Evolutionary conservation across 2,888 invertebrate genomes (phyloP).

Genomic region (Eulithis prunata): DNA sequence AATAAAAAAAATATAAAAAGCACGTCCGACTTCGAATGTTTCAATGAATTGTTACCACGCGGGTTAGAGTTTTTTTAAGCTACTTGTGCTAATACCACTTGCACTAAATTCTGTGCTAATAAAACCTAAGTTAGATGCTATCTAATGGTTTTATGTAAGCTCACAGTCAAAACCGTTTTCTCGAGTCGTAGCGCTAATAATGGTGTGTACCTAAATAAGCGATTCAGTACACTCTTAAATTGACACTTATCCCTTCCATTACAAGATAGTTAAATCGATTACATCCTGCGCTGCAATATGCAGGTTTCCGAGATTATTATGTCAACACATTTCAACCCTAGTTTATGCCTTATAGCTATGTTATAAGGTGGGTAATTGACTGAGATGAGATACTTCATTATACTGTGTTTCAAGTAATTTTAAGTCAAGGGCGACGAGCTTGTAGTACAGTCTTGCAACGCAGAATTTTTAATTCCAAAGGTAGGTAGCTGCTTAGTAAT

Average conservation of each 20-base stretch:
- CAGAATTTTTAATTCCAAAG: conserved; percentile 43
- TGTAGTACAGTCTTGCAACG: conserved; percentile 54
- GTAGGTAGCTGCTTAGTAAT: background rate
- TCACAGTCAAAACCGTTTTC: too few species aligned
- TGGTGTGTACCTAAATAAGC: background rate
- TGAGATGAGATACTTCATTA: background rate
- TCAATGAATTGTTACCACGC: too few species aligned
- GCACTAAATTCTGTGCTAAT: too few species aligned
- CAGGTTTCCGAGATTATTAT: conserved; percentile 3
- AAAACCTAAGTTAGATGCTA: background rate
- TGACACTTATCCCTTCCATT: conserved; percentile 42
- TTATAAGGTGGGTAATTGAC: conserved; percentile 7
- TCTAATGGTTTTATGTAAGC: background rate
- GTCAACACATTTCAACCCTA: background rate
- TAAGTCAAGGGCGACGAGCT: conserved; percentile 71
- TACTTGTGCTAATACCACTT: too few species aligned
- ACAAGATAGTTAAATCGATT: conserved; percentile 43
- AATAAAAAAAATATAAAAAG: too few species aligned
- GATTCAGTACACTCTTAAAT: conserved; percentile 35
- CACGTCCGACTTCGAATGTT: too few species aligned
- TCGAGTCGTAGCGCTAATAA: too few species aligned
- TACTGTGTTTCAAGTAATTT: conserved; percentile 33
- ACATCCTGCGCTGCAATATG: background rate
- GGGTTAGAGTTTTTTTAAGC: too few species aligned
- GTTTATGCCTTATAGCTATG: background rate